phyloP scores from a whole-genome alignment of 2,113 vertebrate species.

The Gorsachius goisagi region DNA sequence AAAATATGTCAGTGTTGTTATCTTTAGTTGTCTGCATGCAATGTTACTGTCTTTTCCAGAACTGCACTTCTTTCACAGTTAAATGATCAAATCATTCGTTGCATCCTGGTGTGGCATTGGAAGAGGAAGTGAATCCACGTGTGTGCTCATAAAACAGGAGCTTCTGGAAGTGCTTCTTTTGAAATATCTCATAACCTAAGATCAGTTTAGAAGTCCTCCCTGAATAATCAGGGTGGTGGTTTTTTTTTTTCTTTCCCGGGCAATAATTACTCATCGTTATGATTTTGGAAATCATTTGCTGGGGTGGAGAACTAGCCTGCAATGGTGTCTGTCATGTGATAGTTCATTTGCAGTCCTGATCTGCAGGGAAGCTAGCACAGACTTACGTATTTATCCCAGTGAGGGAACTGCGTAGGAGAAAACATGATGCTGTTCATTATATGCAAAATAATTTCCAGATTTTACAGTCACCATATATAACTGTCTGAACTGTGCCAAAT shows the following conservation, averaged over 20 bases:
- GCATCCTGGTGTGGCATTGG: neutral
- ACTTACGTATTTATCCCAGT: neutral
- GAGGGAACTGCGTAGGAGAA: neutral
- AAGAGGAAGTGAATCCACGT: constrained; percentile 8
- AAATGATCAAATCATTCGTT: constrained; percentile 25
- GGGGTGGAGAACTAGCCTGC: neutral
- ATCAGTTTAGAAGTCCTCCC: neutral
- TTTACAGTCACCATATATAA: neutral
- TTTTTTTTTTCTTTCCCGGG: neutral
- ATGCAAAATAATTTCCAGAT: neutral
- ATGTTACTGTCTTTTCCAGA: neutral
- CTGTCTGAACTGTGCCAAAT: neutral
- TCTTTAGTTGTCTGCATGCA: constrained; percentile 11
- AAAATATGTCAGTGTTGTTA: constrained; percentile 2
- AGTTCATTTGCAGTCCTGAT: neutral
- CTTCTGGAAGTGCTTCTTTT: constrained; percentile 37
- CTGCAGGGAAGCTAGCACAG: neutral
- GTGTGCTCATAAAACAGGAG: neutral
- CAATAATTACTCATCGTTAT: neutral
- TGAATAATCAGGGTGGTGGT: neutral
- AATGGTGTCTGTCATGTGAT: neutral
- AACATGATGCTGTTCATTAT: neutral
- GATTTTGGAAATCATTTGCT: neutral
- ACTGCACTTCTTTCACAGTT: neutral
- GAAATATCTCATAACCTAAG: neutral